A percentile compares a stretch with the other conserved stretches of the same genome.
Conservation (phyloP, 2,797 vertebrate genomes). For the Lateolabrax maculatus region DNA sequence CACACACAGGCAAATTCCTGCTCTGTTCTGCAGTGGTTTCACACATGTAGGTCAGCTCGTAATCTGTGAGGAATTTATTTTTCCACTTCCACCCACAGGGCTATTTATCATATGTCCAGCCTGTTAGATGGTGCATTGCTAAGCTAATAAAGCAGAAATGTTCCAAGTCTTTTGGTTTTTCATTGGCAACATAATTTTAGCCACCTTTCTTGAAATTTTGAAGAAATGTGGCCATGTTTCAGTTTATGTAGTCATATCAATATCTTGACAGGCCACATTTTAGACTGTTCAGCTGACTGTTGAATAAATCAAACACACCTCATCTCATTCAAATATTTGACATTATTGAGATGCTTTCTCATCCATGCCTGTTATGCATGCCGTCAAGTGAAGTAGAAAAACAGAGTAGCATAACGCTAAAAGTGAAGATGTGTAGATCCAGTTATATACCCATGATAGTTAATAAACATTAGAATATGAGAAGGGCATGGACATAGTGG, state of each 20-base stretch:
- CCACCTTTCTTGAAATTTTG: not conserved
- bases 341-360: conserved; percentile 29
- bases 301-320: conserved; percentile 28
- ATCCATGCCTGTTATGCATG: not conserved
- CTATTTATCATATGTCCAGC: conserved; percentile 61
- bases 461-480: conserved; percentile 7
- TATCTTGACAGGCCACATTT: not conserved
- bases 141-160: conserved; percentile 38
- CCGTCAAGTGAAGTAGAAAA: not conserved
- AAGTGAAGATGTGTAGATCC: not conserved
- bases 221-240: not conserved
- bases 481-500: conserved; percentile 5
- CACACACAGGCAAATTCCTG: conserved; percentile 31
- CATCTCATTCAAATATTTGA: conserved; percentile 23
- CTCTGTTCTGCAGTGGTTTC: conserved; percentile 56
- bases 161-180: conserved; percentile 8
- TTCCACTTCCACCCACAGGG: conserved; percentile 61
- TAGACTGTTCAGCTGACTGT: conserved; percentile 6
- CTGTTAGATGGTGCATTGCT: conserved; percentile 42
- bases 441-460: not conserved
- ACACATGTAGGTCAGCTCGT: conserved; percentile 70
- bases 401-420: not conserved
- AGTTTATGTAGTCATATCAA: not conserved
- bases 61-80: conserved; percentile 73
- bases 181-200: not conserved